These are phyloP conservation scores for Oligia latruncula DNA, from an alignment of 2,888 invertebrate genomes.

Conservation along the genomic window DNA sequence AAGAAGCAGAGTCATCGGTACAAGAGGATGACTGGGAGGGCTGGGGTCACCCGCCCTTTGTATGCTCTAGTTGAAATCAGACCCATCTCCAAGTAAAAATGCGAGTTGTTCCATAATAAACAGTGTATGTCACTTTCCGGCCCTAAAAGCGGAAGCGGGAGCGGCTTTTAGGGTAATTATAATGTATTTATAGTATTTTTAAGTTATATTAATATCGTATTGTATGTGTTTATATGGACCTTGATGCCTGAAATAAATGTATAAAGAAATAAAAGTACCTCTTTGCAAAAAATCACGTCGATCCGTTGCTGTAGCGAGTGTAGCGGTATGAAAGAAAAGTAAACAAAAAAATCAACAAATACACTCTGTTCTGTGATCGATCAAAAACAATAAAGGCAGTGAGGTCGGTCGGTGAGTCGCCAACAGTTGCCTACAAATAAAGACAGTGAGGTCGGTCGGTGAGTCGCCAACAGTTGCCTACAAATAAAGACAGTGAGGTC, in stretches of 20 bases:
- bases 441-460: too few species aligned
- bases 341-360: neutral
- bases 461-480: too few species aligned
- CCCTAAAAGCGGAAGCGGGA: neutral
- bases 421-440: neutral
- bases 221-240: too few species aligned
- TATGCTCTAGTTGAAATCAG: neutral
- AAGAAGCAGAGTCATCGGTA: neutral
- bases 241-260: too few species aligned
- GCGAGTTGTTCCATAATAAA: neutral
- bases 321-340: neutral
- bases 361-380: neutral
- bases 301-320: neutral
- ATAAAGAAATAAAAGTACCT: too few species aligned
- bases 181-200: too few species aligned
- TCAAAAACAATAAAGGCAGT: neutral
- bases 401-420: neutral
- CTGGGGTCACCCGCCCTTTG: neutral
- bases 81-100: neutral
- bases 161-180: too few species aligned
- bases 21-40: neutral
- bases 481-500: too few species aligned
- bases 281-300: neutral
- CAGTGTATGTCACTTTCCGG: neutral
- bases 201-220: too few species aligned